phyloP scores from a whole-genome alignment of 2,797 vertebrate genomes.

The Neosalanx taihuensis region DNA sequence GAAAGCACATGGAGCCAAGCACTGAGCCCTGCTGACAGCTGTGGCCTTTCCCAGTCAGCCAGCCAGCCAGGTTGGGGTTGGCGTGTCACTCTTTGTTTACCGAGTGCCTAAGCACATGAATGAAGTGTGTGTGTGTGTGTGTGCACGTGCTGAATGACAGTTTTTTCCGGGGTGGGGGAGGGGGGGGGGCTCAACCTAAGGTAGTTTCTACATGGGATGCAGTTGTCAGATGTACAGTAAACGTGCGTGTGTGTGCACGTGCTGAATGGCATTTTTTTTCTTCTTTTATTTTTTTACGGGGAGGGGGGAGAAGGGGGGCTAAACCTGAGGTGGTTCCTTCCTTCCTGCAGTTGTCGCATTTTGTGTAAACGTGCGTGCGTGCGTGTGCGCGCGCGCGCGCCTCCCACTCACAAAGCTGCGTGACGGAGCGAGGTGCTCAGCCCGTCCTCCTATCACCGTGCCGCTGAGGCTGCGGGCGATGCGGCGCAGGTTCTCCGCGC shows the following conservation, averaged over 20 bases:
- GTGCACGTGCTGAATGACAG: background rate
- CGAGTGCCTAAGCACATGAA: no score
- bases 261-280: background rate
- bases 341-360: no score
- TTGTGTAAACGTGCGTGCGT: background rate
- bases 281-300: no score
- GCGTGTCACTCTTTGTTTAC: background rate
- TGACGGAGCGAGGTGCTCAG: conserved; percentile 71
- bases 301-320: no score
- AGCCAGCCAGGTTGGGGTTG: background rate
- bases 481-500: conserved; percentile 84
- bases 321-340: no score
- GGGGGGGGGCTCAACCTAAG: no score
- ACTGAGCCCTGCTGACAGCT: background rate
- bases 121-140: no score
- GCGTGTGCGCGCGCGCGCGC: conserved; percentile 17
- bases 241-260: no score
- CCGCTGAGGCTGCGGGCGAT: conserved; percentile 82
- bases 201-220: no score
- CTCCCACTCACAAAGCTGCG: conserved; percentile 77
- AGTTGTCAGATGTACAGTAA: background rate
- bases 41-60: background rate
- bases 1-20: background rate
- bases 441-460: conserved; percentile 71
- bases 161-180: background rate